Evolutionary conservation across 2,888 invertebrate genomes (phyloP).

Genomic region (Rhabditoides inermis): DNA sequence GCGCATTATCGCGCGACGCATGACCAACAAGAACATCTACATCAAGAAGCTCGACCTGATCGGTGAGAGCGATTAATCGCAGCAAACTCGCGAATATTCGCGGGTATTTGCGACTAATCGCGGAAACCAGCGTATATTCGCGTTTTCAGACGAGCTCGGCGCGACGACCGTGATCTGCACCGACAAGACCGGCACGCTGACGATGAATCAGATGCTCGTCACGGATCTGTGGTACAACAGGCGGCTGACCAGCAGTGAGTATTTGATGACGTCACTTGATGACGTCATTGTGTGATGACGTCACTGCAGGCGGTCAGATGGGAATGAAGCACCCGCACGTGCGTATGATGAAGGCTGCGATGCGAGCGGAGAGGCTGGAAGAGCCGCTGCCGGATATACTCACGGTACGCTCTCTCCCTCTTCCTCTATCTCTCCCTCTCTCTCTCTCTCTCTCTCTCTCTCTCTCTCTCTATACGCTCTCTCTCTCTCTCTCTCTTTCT

Average conservation of each 20-base stretch:
- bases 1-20: conserved; percentile 67
- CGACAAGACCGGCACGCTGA: conserved; percentile 93
- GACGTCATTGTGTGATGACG: too few relatives aligned
- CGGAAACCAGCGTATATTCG: too few relatives aligned
- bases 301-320: too few relatives aligned
- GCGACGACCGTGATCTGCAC: conserved; percentile 89
- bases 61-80: conserved; percentile 21
- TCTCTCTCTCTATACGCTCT: too few relatives aligned
- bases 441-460: too few relatives aligned
- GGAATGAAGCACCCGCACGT: conserved; percentile 40
- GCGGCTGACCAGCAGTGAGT: conserved; percentile 14
- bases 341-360: conserved; percentile 23
- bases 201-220: conserved; percentile 80
- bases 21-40: conserved; percentile 99
- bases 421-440: too few relatives aligned
- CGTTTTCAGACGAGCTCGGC: conserved; percentile 62
- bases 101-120: not conserved
- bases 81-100: not conserved
- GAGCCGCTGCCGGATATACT: conserved; percentile 44
- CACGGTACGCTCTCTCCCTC: too few relatives aligned
- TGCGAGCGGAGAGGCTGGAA: conserved; percentile 27
- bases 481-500: too few relatives aligned
- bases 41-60: conserved; percentile 59
- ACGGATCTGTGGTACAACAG: conserved; percentile 46
- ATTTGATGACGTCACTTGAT: too few relatives aligned